These are phyloP conservation scores for Macrosteles quadrilineatus DNA, from an alignment of 1,140 invertebrate species.

Conservation along the genomic window DNA sequence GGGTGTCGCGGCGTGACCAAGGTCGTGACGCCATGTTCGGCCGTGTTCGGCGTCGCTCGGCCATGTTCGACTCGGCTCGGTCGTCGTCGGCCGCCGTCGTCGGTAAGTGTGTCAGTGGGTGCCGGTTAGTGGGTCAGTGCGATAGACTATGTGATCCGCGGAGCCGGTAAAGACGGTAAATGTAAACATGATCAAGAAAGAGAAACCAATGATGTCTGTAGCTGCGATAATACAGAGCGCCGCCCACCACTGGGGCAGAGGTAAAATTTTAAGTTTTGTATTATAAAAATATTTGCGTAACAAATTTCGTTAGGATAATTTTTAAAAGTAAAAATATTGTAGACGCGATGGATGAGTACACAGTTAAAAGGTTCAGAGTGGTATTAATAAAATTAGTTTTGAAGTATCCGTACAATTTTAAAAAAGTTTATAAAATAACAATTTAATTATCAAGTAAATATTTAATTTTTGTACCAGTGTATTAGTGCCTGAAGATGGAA, in stretches of 20 bases:
- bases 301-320: no score
- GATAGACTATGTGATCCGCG: not conserved
- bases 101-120: conserved; percentile 16
- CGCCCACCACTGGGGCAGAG: conserved; percentile 58
- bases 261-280: conserved; percentile 38
- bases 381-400: no score
- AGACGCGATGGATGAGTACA: no score
- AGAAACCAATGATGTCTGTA: conserved; percentile 81
- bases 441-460: no score
- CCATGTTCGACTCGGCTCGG: not conserved
- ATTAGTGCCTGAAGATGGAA: no score
- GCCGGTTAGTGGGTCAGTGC: conserved; percentile 9
- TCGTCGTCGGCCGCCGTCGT: not conserved
- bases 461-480: no score
- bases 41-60: not conserved
- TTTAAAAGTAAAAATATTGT: no score
- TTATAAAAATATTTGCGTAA: no score
- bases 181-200: conserved; percentile 72
- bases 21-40: not conserved
- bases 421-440: no score
- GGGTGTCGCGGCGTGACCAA: not conserved
- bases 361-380: no score
- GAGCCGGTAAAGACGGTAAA: not conserved
- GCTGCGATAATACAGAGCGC: conserved; percentile 73
- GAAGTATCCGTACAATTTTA: no score